Conservation (phyloP, 2,113 vertebrate genomes). For the Planiliza haematocheilus region DNA sequence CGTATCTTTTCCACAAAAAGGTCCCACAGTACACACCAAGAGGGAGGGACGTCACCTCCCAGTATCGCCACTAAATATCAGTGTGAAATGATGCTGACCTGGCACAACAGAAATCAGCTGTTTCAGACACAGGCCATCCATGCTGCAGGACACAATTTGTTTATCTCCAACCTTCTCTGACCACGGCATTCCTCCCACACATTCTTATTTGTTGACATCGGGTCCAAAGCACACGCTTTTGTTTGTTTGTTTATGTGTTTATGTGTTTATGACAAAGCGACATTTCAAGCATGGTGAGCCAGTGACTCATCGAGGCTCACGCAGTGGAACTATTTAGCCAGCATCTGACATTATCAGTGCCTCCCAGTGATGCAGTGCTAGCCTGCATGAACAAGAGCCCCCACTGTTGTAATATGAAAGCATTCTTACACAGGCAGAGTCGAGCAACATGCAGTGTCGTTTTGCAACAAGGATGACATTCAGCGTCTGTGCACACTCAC, state of each 20-base stretch:
- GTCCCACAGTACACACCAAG: too few species aligned
- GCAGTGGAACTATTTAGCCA: slow-evolving; percentile 18
- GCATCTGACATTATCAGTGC: slow-evolving; percentile 55
- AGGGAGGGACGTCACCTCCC: too few species aligned
- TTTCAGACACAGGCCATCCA: background rate
- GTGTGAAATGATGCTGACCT: background rate
- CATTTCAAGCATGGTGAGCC: slow-evolving; percentile 29
- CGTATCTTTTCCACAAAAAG: too few species aligned
- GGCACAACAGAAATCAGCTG: background rate
- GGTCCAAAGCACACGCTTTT: slow-evolving; percentile 17
- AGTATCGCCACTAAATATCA: background rate
- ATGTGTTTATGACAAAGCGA: slow-evolving; percentile 52
- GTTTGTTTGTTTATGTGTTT: slow-evolving; percentile 45
- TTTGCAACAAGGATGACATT: slow-evolving; percentile 71
- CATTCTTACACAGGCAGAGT: slow-evolving; percentile 13
- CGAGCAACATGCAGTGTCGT: slow-evolving; percentile 34
- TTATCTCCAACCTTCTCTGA: slow-evolving; percentile 9
- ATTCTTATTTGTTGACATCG: slow-evolving; percentile 19
- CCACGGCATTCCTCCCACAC: slow-evolving; percentile 8
- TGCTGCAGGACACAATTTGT: background rate
- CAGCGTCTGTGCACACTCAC: slow-evolving; percentile 17
- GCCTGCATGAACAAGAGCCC: slow-evolving; percentile 56
- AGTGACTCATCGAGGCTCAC: slow-evolving; percentile 50
- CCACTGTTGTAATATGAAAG: slow-evolving; percentile 62
- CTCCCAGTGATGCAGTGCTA: slow-evolving; percentile 45